Base-by-base conservation (phyloP, 2,797 vertebrate genomes). In the Euthynnus affinis region DNA sequence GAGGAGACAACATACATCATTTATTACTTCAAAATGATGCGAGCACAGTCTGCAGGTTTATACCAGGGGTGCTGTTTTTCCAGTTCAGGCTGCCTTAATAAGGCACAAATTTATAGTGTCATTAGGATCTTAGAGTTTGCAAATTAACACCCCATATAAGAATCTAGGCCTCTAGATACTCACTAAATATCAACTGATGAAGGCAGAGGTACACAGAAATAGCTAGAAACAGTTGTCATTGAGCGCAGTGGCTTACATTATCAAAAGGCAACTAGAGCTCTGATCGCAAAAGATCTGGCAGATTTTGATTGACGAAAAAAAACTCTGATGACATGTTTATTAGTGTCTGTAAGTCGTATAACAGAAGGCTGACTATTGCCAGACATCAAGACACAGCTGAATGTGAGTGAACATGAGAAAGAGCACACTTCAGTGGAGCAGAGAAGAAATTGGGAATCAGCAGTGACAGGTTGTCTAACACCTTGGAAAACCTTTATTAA, bases 231-330 rank as follows among this genome's bases (percentile, higher is more conserved):
- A 17, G 63, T 56, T 60, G 52, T 56, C 14, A 59, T 2, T 18
- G 63, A 68, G 40, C 3, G 0, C 27, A 8, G 52, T 10, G 52
- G 46, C 44, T 76, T 27, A 59, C 20, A 15, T 60, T 79, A 75
- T 81, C 44, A 72, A 76, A 81, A 18, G 32, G 64, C 59, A 61
- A 62, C n/a, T 6, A 37, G 29, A 40, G 55, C 60, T 70, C 18
- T 29, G 60, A 78, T 3, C 59, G 56, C 62, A 59, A 37, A 2
- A 56, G 55, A 62, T 66, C 46, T 49, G 34, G 12, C 44, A 23
- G 61, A 63, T 72, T 86, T 58, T 81, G 76, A 84, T 23, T 78
- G 81, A 70, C 72, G 70, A 74, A 23, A 0, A 52, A 63, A 53
- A 34, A n/a, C n/a, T 74, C 63, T 51, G 40, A 49, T 34, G 66